Conservation (phyloP, 1,140 invertebrate genomes). For the Platyscapa corneri region DNA sequence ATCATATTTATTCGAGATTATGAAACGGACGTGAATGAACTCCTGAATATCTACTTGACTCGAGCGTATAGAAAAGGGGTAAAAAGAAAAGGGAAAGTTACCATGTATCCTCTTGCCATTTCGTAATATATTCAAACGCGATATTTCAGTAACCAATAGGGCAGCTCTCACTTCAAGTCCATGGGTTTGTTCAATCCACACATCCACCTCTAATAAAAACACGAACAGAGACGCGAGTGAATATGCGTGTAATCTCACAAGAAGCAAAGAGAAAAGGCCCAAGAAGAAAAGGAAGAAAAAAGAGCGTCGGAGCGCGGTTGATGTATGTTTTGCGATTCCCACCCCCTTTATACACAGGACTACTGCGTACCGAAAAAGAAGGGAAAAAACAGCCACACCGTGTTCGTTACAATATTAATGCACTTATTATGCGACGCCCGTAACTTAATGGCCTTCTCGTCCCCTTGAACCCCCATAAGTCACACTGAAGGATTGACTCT, state of each 20-base stretch:
- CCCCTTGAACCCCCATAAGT: slow-evolving; percentile 42
- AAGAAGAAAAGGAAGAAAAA: not conserved
- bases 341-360: not conserved
- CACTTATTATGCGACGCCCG: slow-evolving; percentile 53
- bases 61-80: not conserved
- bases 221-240: not conserved
- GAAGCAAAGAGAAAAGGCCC: not conserved
- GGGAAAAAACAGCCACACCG: slow-evolving; percentile 15
- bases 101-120: not conserved
- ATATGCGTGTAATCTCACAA: not conserved
- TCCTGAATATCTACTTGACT: not conserved
- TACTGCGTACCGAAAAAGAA: not conserved
- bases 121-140: slow-evolving; percentile 39
- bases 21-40: not conserved
- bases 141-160: slow-evolving; percentile 28
- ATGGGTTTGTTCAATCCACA: not conserved
- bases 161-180: not conserved
- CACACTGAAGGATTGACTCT: slow-evolving; percentile 25
- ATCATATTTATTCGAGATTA: not conserved
- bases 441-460: slow-evolving; percentile 42
- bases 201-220: not conserved
- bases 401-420: slow-evolving; percentile 55
- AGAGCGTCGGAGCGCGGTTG: not conserved
- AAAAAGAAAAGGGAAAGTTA: not conserved
- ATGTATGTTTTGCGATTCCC: slow-evolving; percentile 45